Conservation (phyloP, 2,888 invertebrate species). For the Chrysodeixis includens region DNA sequence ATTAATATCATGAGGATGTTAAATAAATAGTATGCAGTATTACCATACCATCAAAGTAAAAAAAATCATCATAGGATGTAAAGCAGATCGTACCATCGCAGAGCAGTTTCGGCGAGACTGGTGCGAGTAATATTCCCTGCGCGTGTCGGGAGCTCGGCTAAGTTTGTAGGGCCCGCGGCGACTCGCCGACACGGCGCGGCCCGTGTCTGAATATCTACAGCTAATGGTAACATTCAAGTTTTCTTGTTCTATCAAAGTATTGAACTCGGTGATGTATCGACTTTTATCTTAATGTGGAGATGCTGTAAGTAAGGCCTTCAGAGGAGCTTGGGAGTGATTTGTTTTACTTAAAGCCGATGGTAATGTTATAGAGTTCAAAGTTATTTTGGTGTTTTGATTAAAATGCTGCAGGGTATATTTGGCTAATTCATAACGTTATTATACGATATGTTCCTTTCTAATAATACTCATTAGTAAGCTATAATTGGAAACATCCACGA, state of each 20-base stretch:
- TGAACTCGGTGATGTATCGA: slow-evolving; percentile 17
- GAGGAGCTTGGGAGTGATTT: neutral
- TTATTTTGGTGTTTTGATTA: neutral
- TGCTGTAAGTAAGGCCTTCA: neutral
- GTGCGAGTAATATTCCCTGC: slow-evolving; percentile 14
- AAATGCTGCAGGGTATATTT: neutral
- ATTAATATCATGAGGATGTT: too few relatives aligned
- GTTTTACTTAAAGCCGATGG: neutral
- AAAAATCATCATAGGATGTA: too few relatives aligned
- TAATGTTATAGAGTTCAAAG: neutral
- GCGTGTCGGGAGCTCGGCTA: slow-evolving; percentile 14
- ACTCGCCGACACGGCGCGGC: slow-evolving; percentile 24
- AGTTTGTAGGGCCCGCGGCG: slow-evolving; percentile 29
- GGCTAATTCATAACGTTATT: too few relatives aligned
- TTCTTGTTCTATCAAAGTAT: slow-evolving; percentile 13
- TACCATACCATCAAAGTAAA: too few relatives aligned
- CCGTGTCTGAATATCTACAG: slow-evolving; percentile 16
- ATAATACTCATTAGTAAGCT: too few relatives aligned
- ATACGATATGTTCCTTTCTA: too few relatives aligned
- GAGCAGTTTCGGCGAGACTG: neutral
- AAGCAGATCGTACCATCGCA: neutral
- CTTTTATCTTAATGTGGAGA: neutral
- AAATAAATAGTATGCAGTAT: too few relatives aligned
- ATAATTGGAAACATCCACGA: too few relatives aligned
- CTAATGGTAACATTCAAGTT: slow-evolving; percentile 8